Conservation (phyloP, 2,888 invertebrate genomes). For the Dicyrtoma fusca region DNA sequence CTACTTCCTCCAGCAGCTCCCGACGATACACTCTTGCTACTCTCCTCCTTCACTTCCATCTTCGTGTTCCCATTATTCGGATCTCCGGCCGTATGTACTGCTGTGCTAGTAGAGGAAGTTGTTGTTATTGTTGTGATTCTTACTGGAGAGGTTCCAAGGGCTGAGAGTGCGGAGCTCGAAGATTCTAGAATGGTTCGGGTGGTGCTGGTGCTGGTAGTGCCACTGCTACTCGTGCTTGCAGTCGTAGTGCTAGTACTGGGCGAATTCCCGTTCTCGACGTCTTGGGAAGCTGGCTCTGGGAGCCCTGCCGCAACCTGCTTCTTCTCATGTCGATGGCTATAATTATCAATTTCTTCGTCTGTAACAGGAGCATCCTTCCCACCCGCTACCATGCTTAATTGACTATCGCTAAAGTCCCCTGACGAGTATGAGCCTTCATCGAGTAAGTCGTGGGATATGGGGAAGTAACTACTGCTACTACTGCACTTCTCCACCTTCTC, state of each 20-base stretch:
- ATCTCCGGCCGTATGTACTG: too few species aligned
- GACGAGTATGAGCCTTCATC: constrained; percentile 48
- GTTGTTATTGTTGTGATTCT: too few species aligned
- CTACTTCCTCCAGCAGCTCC: neutral
- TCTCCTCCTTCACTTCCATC: constrained; percentile 35
- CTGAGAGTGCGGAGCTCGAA: neutral
- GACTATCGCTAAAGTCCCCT: constrained; percentile 49
- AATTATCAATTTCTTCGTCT: constrained; percentile 7
- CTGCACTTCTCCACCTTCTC: neutral
- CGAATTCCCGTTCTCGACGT: constrained; percentile 48
- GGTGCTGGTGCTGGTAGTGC: neutral
- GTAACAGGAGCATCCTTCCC: constrained; percentile 11
- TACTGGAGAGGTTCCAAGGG: too few species aligned
- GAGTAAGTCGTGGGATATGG: constrained; percentile 33
- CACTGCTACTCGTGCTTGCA: constrained; percentile 20
- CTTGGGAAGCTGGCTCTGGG: constrained; percentile 19
- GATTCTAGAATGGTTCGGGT: neutral
- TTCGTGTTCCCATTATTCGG: constrained; percentile 15
- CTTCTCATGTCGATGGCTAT: neutral
- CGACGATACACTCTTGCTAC: neutral
- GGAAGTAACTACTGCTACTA: neutral
- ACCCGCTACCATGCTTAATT: constrained; percentile 40
- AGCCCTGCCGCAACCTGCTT: neutral
- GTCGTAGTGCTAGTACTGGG: constrained; percentile 36
- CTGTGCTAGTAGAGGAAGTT: too few species aligned